Conservation (phyloP, 2,888 invertebrate genomes). For the Hecatera dysodea region DNA sequence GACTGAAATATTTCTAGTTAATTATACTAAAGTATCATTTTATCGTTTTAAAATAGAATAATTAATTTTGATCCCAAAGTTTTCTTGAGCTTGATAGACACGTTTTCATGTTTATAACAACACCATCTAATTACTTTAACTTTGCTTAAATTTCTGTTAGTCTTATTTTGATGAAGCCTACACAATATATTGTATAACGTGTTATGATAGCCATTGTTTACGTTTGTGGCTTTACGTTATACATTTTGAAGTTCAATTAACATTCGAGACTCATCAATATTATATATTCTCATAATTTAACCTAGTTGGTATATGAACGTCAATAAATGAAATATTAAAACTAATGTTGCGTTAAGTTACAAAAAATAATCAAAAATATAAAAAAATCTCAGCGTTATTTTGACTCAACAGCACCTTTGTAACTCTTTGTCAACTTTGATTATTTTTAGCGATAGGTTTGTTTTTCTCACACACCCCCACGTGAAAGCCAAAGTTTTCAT, state of each 20-base stretch:
- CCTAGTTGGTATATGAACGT: no score
- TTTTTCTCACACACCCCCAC: slow-evolving; percentile 14
- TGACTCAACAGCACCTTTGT: not conserved
- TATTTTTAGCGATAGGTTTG: slow-evolving; percentile 26
- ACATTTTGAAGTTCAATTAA: not conserved
- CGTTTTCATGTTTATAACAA: not conserved
- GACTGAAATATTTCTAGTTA: slow-evolving; percentile 8
- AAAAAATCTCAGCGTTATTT: not conserved
- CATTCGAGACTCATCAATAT: not conserved
- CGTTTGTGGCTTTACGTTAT: not conserved
- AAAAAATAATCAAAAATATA: no score
- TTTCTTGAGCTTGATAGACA: not conserved
- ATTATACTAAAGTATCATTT: slow-evolving; percentile 1
- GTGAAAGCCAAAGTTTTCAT: slow-evolving; percentile 11
- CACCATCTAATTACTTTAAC: slow-evolving; percentile 1
- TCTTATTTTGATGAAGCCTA: not conserved
- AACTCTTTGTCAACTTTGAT: not conserved
- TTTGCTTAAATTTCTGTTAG: not conserved
- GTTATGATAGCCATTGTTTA: not conserved
- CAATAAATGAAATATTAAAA: not conserved
- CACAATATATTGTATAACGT: not conserved
- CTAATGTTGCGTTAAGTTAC: not conserved
- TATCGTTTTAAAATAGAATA: not conserved
- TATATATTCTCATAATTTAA: not conserved
- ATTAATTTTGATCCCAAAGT: not conserved